These are phyloP conservation scores for Ethmia dodecea DNA, from an alignment of 2,888 invertebrate genomes.

Conservation along the genomic window DNA sequence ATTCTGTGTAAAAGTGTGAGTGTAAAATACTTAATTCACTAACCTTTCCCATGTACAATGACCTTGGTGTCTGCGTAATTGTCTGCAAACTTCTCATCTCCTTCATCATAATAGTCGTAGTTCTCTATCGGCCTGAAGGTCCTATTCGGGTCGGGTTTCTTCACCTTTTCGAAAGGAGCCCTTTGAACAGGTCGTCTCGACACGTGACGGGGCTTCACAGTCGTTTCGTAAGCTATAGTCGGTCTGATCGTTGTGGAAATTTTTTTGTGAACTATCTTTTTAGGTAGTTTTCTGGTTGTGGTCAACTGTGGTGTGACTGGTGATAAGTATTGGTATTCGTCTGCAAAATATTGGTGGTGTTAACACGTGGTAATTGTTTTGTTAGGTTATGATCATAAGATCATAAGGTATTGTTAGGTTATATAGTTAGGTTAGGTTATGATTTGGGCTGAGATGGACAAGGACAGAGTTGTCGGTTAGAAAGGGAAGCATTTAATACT, in stretches of 20 bases:
- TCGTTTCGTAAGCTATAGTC: conserved; percentile 19
- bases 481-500: too few relatives aligned
- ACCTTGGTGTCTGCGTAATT: conserved; percentile 76
- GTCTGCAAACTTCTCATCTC: conserved; percentile 69
- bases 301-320: conserved; percentile 43
- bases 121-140: conserved; percentile 57
- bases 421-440: too few relatives aligned
- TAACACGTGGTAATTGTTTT: too few relatives aligned
- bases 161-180: conserved; percentile 26
- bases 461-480: too few relatives aligned
- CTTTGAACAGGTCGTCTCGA: conserved; percentile 45
- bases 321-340: conserved; percentile 64
- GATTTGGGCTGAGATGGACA: too few relatives aligned
- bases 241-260: conserved; percentile 53
- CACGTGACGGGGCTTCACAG: neutral
- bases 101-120: conserved; percentile 85
- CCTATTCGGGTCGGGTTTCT: conserved; percentile 30
- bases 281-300: conserved; percentile 38
- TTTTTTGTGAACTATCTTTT: conserved; percentile 51
- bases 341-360: conserved; percentile 31
- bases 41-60: conserved; percentile 71
- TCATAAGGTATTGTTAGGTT: too few relatives aligned
- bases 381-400: too few relatives aligned
- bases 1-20: too few relatives aligned
- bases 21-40: conserved; percentile 17